Evolutionary conservation across 2,113 vertebrate genomes (phyloP).

Genomic region (Thryonomys swinderianus): DNA sequence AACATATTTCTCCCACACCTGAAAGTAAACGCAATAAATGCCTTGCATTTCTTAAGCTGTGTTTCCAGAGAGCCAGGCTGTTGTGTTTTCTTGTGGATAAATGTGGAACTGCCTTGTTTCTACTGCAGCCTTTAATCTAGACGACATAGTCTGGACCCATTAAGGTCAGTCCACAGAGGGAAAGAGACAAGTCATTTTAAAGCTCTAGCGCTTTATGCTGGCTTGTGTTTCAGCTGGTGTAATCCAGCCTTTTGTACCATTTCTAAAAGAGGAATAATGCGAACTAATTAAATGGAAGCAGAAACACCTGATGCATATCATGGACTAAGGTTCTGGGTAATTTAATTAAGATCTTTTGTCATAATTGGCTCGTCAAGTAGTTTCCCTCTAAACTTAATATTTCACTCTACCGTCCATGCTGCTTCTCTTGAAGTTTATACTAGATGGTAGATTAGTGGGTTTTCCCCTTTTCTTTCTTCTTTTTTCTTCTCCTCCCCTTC

Average conservation of each 20-base stretch:
- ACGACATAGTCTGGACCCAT: background rate
- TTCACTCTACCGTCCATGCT: conserved; percentile 15
- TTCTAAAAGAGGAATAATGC: conserved; percentile 29
- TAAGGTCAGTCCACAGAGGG: background rate
- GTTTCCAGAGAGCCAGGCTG: conserved; percentile 28
- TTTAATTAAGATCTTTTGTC: conserved; percentile 66
- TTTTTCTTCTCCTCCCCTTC: background rate
- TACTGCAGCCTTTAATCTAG: background rate
- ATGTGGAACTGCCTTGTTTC: conserved; percentile 17
- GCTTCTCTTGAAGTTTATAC: conserved; percentile 41
- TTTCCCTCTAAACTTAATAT: conserved; percentile 64
- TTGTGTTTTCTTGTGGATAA: conserved; percentile 8
- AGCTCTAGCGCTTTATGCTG: background rate
- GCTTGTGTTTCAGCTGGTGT: background rate
- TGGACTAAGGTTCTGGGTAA: conserved; percentile 41
- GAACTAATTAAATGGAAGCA: conserved; percentile 56
- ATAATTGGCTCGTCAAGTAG: conserved; percentile 51
- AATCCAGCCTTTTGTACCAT: background rate
- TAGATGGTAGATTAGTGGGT: conserved; percentile 25
- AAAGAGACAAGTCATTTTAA: conserved; percentile 40
- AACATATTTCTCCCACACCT: conserved; percentile 35
- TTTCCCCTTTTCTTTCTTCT: background rate
- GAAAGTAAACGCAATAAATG: conserved; percentile 37
- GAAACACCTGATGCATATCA: conserved; percentile 46
- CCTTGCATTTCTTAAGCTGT: conserved; percentile 51